Conservation (phyloP, 2,888 invertebrate species). For the Leptogaster cylindrica region DNA sequence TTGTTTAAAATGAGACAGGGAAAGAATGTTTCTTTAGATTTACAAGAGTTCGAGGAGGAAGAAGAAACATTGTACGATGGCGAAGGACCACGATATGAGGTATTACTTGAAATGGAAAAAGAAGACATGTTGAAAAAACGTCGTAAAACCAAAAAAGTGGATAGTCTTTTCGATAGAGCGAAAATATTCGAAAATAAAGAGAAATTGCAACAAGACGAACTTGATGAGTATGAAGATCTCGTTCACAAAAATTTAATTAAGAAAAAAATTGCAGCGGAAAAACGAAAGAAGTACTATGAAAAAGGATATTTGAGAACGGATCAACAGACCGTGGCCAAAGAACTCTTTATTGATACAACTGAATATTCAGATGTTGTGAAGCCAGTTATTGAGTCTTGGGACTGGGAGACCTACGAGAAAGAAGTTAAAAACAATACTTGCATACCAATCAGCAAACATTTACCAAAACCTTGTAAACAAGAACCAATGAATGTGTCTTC, state of each 20-base stretch:
- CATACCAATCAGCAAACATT: conserved; percentile 61
- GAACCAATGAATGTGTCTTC: conserved; percentile 54
- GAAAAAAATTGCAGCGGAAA: conserved; percentile 59
- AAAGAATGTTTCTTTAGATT: conserved; percentile 76
- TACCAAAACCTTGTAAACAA: conserved; percentile 65
- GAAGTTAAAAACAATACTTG: conserved; percentile 65
- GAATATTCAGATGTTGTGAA: conserved; percentile 65
- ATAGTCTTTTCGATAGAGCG: conserved; percentile 69
- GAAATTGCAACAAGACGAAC: conserved; percentile 66
- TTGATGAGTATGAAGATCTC: conserved; percentile 64
- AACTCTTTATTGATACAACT: conserved; percentile 66
- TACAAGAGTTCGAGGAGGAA: conserved; percentile 66
- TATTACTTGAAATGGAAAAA: conserved; percentile 68
- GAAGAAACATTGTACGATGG: conserved; percentile 69
- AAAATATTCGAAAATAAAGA: conserved; percentile 82
- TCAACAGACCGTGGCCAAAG: conserved; percentile 65
- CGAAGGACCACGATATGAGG: conserved; percentile 72
- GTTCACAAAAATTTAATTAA: conserved; percentile 66
- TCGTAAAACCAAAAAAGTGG: conserved; percentile 67
- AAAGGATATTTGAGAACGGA: conserved; percentile 63
- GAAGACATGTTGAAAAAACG: conserved; percentile 66
- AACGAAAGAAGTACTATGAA: conserved; percentile 59
- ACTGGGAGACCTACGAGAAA: conserved; percentile 71
- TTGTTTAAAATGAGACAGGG: conserved; percentile 76
- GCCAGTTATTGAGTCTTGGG: conserved; percentile 69